Evolutionary conservation across 2,797 vertebrate genomes (phyloP).

Genomic region (Neosilurus mollespiculum): DNA sequence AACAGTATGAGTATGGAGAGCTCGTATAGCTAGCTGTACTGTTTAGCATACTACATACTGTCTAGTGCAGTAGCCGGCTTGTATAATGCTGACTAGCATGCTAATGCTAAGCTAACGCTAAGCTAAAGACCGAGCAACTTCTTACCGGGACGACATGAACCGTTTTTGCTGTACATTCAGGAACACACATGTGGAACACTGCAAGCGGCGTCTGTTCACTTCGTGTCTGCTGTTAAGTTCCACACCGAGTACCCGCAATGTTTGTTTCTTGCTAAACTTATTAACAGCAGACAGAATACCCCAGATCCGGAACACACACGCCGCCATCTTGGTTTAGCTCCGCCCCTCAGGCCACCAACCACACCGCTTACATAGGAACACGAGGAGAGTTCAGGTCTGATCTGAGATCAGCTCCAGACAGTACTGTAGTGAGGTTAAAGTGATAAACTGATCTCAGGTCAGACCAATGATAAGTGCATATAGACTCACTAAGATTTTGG

Average conservation of each 20-base stretch:
- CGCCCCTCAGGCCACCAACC: not conserved
- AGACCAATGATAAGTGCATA: too few relatives aligned
- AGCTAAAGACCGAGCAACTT: slow-evolving; percentile 15
- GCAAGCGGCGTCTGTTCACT: slow-evolving; percentile 26
- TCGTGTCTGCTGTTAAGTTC: slow-evolving; percentile 44
- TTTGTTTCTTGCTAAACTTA: slow-evolving; percentile 48
- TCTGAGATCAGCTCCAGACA: slow-evolving; percentile 1
- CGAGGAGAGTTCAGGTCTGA: not conserved
- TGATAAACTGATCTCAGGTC: not conserved
- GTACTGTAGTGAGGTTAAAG: too few relatives aligned
- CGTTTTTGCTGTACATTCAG: slow-evolving; percentile 51
- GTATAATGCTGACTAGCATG: not conserved
- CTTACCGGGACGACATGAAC: slow-evolving; percentile 62
- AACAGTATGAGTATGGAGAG: not conserved
- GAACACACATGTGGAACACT: slow-evolving; percentile 45
- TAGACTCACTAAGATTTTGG: not conserved
- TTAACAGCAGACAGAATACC: slow-evolving; percentile 49
- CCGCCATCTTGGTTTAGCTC: slow-evolving; percentile 59
- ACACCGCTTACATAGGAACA: not conserved
- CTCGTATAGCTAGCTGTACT: not conserved
- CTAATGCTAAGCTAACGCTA: not conserved
- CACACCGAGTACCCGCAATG: slow-evolving; percentile 40
- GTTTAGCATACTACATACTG: not conserved
- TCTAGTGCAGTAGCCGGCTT: not conserved
- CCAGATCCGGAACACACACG: slow-evolving; percentile 54